Percentiles rank a stretch among this genome's conserved stretches.
phyloP scores from a whole-genome alignment of 2,797 vertebrate species.

The Babyrousa celebensis region DNA sequence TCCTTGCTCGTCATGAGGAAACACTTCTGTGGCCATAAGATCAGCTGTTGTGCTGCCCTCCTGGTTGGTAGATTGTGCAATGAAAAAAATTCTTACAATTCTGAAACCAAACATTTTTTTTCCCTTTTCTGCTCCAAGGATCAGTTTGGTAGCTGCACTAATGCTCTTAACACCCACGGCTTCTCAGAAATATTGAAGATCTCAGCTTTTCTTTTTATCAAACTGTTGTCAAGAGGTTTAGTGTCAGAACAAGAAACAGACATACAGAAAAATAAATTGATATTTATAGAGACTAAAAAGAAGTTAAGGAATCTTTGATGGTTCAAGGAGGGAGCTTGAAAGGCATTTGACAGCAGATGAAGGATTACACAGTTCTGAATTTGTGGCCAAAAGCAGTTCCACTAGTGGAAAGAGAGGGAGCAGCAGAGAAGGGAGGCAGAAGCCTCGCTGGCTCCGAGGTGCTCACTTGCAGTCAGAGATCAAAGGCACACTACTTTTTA shows the following conservation, averaged over 20 bases:
- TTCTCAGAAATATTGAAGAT: constrained; percentile 39
- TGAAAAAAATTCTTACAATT: constrained; percentile 48
- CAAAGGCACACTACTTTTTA: constrained; percentile 29
- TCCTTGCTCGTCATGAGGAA: constrained; percentile 29
- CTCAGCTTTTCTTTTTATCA: neutral
- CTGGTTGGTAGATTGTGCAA: neutral
- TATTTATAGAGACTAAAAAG: constrained; percentile 14
- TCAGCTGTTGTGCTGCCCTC: neutral
- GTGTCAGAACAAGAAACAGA: neutral
- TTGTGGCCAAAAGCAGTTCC: neutral
- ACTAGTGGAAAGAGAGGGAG: neutral
- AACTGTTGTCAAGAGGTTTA: neutral
- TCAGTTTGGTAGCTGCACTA: constrained; percentile 41
- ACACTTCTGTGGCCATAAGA: neutral
- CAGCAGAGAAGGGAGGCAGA: neutral
- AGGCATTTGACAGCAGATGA: neutral
- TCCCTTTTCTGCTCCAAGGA: neutral
- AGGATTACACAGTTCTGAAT: neutral
- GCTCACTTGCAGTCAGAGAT: neutral
- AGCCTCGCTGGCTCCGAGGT: neutral
- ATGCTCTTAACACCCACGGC: neutral
- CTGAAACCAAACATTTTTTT: neutral
- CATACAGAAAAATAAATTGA: neutral
- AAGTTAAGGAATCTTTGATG: constrained; percentile 21
- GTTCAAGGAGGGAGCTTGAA: neutral